These are phyloP conservation scores for Parauchenoglanis punctatus DNA, from an alignment of 2,797 vertebrate genomes.

Conservation along the genomic window DNA sequence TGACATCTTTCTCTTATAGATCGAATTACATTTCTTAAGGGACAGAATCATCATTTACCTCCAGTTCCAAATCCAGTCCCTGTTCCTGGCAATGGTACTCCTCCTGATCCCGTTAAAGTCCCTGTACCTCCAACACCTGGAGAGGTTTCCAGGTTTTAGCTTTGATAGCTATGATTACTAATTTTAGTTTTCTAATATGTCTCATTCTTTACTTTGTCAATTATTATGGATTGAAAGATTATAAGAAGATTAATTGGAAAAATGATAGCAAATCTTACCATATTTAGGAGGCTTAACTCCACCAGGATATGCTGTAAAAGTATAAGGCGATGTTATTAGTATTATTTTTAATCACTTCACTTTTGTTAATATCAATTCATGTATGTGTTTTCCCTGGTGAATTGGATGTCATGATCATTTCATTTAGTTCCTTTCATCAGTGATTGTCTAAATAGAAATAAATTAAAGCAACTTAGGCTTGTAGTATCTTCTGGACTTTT, in stretches of 20 bases:
- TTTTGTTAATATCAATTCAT: not conserved
- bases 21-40: not conserved
- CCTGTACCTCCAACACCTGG: constrained; percentile 5
- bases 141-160: not conserved
- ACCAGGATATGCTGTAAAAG: constrained; percentile 52
- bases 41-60: constrained; percentile 16
- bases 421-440: not conserved
- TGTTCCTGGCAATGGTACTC: constrained; percentile 36
- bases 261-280: constrained; percentile 42
- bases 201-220: constrained; percentile 7
- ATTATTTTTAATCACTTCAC: not conserved
- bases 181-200: not conserved
- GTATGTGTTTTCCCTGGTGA: too few species aligned
- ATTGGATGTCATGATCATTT: not conserved
- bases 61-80: constrained; percentile 37
- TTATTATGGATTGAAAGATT: not conserved
- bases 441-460: not conserved
- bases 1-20: not conserved
- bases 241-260: not conserved
- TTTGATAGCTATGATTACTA: not conserved
- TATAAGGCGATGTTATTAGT: not conserved
- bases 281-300: constrained; percentile 62
- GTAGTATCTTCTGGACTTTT: not conserved
- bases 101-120: not conserved
- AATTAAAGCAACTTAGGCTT: not conserved